Base-by-base conservation (phyloP, 2,888 invertebrate genomes). In the Cephus pulcher region DNA sequence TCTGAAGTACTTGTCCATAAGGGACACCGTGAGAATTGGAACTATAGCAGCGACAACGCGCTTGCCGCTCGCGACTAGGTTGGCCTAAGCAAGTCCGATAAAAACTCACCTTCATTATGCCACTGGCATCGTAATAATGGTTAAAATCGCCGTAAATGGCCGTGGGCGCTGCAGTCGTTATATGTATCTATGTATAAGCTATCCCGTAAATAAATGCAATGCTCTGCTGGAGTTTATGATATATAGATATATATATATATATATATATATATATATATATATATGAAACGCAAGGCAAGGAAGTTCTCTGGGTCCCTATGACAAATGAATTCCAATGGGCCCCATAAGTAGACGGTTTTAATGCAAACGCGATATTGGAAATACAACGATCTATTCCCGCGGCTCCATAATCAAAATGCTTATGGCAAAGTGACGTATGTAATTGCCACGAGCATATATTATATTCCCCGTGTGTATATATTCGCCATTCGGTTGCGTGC, bases 61-160 rank as follows among this genome's bases (percentile, higher is more conserved):
- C 30, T 74, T 35, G 56, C 33, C n/a, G 76, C 35, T 70, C 71
- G 71, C 79, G 74, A 75, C 78, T 79, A 71, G 75, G 74, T 69
- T 71, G 86, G 82, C 80, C 78, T 56, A 56, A 56, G 56, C 56
- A 56, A 56, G 56, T 56, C 74, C 77, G 81, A 87, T 84, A 90
- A 90, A 90, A 90, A 90, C 90, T 90, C 82, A 90, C 90, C 90
- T 88, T 89, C 89, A 88, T 90, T 90, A 91, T 90, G 88, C 89
- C 85, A 86, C 84, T 84, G 86, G 86, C 86, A 86, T 87, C 87
- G 90, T 89, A 89, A 88, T 90, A 90, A 90, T 90, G 86, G 88
- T 86, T 88, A 88, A 89, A 88, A 89, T 88, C 84, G 84, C 90
- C 90, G 87, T 90, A 90, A 88, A 90, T 90, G 90, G 90, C 83